These are phyloP conservation scores for Ochotona princeps DNA, from an alignment of 2,113 vertebrate genomes.

Conservation along the genomic window DNA sequence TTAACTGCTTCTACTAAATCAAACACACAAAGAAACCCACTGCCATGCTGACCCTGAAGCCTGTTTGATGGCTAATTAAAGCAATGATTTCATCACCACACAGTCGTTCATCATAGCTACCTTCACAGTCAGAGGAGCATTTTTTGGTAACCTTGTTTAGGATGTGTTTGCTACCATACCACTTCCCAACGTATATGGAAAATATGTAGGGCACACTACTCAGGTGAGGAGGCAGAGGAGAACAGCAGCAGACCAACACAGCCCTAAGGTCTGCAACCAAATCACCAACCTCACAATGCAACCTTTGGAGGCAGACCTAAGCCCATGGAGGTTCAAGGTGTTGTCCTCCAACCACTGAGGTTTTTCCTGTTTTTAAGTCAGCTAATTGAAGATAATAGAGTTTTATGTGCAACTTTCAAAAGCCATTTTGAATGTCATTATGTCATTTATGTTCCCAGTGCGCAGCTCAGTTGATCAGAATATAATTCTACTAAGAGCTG, in stretches of 20 bases:
- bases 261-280: not conserved
- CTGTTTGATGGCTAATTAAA: conserved; percentile 97
- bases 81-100: conserved; percentile 92
- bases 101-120: conserved; percentile 88
- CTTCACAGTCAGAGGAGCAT: conserved; percentile 63
- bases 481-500: conserved; percentile 46
- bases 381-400: conserved; percentile 45
- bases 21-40: conserved; percentile 91
- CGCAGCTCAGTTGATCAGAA: conserved; percentile 26
- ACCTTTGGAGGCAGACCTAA: not conserved
- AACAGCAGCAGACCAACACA: not conserved
- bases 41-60: conserved; percentile 94
- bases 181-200: conserved; percentile 7
- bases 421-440: conserved; percentile 58
- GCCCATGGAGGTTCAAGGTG: too few species aligned
- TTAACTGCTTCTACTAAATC: conserved; percentile 95
- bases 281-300: not conserved
- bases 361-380: not conserved
- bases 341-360: not conserved
- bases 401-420: conserved; percentile 53
- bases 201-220: not conserved
- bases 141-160: conserved; percentile 50
- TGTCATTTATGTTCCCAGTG: conserved; percentile 15
- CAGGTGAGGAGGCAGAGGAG: not conserved
- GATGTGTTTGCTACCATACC: conserved; percentile 40